Percentiles rank a stretch among this genome's conserved stretches.
Evolutionary conservation across 2,113 vertebrate species (phyloP).

Genomic region (Tympanuchus pallidicinctus): DNA sequence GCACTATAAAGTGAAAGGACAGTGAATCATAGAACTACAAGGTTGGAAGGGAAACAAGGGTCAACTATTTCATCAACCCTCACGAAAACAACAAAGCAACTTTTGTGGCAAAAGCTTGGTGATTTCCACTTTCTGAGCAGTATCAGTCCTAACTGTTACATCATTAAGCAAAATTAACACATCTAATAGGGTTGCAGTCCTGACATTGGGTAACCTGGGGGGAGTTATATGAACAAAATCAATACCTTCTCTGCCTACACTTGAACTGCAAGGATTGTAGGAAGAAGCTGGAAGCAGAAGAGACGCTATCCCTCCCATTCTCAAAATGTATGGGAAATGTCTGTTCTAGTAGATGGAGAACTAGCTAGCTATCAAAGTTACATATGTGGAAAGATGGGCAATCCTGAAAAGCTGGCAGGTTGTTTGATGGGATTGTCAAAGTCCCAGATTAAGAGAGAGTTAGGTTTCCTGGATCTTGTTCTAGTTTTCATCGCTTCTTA

Average conservation of each 20-base stretch:
- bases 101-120: not conserved
- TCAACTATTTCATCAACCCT: not conserved
- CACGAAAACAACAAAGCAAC: not conserved
- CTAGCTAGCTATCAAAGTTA: not conserved
- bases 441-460: not conserved
- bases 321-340: not conserved
- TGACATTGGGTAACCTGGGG: not conserved
- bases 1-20: not conserved
- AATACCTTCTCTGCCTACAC: not conserved
- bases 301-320: not conserved
- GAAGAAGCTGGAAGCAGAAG: not conserved
- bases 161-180: not conserved
- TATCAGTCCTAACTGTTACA: not conserved
- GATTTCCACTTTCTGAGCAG: not conserved
- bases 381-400: not conserved
- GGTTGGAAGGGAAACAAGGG: not conserved
- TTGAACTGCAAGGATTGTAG: not conserved
- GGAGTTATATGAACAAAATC: not conserved
- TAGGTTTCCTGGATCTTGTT: not conserved
- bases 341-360: not conserved
- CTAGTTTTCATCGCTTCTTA: not conserved
- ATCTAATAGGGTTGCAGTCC: not conserved
- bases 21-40: not conserved
- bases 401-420: not conserved
- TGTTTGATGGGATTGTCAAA: not conserved